phyloP scores from a whole-genome alignment of 2,113 vertebrate species.

The Amphiprion percula region DNA sequence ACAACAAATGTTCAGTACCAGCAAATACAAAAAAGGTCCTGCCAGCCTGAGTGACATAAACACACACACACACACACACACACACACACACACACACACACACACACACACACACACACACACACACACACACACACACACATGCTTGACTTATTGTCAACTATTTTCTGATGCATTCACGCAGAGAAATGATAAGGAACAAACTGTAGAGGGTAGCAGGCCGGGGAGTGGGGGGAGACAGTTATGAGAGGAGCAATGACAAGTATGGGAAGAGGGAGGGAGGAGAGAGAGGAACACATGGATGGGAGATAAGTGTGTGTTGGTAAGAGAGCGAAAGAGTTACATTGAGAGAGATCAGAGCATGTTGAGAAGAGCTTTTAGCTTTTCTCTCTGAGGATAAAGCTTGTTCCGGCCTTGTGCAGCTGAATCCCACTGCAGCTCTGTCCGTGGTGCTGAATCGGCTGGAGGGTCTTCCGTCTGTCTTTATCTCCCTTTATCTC shows the following conservation, averaged over 20 bases:
- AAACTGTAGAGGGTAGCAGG: slow-evolving; percentile 14
- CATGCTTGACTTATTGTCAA: slow-evolving; percentile 12
- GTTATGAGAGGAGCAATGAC: slow-evolving; percentile 3
- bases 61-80: neutral
- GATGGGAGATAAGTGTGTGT: slow-evolving; percentile 29
- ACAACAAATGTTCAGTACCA: too few relatives aligned
- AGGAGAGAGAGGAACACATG: slow-evolving; percentile 24
- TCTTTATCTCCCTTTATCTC: slow-evolving; percentile 44
- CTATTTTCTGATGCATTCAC: slow-evolving; percentile 29
- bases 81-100: too few relatives aligned
- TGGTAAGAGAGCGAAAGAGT: slow-evolving; percentile 42
- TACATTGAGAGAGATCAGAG: slow-evolving; percentile 69
- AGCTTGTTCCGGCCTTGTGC: slow-evolving; percentile 74
- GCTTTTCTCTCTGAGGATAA: slow-evolving; percentile 76
- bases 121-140: too few relatives aligned
- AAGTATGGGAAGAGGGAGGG: neutral
- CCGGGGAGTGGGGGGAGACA: neutral
- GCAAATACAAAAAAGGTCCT: neutral
- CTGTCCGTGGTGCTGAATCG: slow-evolving; percentile 78
- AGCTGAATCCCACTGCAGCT: slow-evolving; percentile 56
- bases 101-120: neutral
- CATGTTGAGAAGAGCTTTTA: slow-evolving; percentile 74
- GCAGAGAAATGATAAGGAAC: slow-evolving; percentile 32
- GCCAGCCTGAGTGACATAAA: neutral
- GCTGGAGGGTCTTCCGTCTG: slow-evolving; percentile 49